Percentiles rank a stretch among this genome's conserved stretches.
phyloP scores from a whole-genome alignment of 2,797 vertebrate genomes.

The Cynodonichthys magdalenae region DNA sequence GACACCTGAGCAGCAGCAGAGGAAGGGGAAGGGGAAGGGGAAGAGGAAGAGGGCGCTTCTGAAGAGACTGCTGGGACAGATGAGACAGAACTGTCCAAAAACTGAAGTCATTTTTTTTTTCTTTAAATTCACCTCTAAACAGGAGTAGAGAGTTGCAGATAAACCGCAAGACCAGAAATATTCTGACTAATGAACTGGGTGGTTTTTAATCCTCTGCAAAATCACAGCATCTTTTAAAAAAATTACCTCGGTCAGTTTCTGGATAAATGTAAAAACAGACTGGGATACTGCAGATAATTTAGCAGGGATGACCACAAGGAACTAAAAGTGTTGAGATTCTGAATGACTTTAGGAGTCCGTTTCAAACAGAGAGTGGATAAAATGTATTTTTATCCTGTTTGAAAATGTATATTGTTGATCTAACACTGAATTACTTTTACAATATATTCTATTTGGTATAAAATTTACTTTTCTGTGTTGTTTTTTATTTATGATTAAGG shows the following conservation, averaged over 20 bases:
- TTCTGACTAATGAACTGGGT: constrained; percentile 36
- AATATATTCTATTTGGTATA: constrained; percentile 43
- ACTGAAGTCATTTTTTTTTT: neutral
- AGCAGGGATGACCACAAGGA: constrained; percentile 8
- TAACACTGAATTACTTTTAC: constrained; percentile 25
- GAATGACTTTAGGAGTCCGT: constrained; percentile 9
- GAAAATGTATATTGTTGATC: constrained; percentile 20
- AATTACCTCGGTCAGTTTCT: constrained; percentile 17
- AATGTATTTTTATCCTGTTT: constrained; percentile 37
- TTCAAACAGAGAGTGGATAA: constrained; percentile 7
- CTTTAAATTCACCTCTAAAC: constrained; percentile 1
- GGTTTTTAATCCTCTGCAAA: constrained; percentile 38
- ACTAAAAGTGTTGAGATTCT: constrained; percentile 12
- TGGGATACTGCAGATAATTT: constrained; percentile 20
- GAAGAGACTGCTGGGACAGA: constrained; percentile 26
- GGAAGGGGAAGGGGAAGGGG: constrained; percentile 61
- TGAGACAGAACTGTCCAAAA: neutral
- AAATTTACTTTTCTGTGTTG: constrained; percentile 11
- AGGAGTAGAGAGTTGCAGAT: constrained; percentile 7
- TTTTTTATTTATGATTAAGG: constrained; percentile 17
- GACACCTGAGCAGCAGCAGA: constrained; percentile 84
- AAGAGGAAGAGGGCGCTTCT: constrained; percentile 65
- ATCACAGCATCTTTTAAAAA: constrained; percentile 26
- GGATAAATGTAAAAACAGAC: constrained; percentile 16
- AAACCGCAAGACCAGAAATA: constrained; percentile 4